phyloP scores from a whole-genome alignment of 2,113 vertebrate species.

The Mormoops blainvillei region DNA sequence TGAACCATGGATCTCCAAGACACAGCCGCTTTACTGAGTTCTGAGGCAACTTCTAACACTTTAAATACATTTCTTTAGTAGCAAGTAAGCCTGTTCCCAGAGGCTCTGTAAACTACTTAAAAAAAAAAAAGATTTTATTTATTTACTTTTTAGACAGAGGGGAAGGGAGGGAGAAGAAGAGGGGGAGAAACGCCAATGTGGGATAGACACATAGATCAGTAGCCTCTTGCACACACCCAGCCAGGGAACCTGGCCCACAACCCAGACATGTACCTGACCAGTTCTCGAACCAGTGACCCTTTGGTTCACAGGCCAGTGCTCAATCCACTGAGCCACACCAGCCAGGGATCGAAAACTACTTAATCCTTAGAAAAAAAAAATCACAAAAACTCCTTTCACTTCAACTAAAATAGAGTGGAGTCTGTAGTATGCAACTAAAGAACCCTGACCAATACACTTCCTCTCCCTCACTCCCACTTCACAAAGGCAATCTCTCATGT shows the following conservation, averaged over 20 bases:
- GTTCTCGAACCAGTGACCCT: no score
- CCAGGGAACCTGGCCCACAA: no score
- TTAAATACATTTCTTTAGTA: background rate
- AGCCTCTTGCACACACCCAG: no score
- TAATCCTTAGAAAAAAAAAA: background rate
- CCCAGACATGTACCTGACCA: no score
- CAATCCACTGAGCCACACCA: no score
- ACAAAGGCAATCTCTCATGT: background rate
- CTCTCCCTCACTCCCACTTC: background rate
- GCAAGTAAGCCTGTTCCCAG: background rate
- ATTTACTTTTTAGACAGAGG: no score
- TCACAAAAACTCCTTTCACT: background rate
- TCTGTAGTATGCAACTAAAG: background rate
- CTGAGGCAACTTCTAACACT: background rate
- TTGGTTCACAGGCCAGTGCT: no score
- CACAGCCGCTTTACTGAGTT: background rate
- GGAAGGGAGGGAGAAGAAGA: no score
- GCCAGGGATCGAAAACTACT: background rate
- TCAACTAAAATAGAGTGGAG: background rate
- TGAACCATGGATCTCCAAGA: background rate
- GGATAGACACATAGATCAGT: no score
- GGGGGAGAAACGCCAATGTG: no score
- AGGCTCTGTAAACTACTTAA: background rate
- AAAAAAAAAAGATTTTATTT: background rate
- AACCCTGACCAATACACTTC: background rate